phyloP scores from a whole-genome alignment of 2,797 vertebrate species.

The Liparis tanakae region DNA sequence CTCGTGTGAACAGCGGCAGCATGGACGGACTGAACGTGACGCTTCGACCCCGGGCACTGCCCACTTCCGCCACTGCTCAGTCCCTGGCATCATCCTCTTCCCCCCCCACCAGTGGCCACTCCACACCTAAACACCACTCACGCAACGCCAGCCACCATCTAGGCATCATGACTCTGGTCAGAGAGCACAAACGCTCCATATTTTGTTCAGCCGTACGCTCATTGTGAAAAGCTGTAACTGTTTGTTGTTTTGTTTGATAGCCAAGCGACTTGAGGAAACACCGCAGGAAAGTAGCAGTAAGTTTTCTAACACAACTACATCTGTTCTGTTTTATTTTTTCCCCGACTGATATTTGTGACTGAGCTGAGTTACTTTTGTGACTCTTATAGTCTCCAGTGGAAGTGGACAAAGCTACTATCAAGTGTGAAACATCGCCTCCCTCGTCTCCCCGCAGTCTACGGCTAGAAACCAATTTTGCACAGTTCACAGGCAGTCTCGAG shows the following conservation, averaged over 20 bases:
- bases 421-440: conserved; percentile 96
- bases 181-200: conserved; percentile 29
- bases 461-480: conserved; percentile 91
- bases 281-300: conserved; percentile 94
- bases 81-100: conserved; percentile 93
- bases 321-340: background rate
- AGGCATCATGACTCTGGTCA: conserved; percentile 96
- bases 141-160: conserved; percentile 92
- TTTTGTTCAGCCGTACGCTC: background rate
- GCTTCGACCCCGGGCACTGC: conserved; percentile 89
- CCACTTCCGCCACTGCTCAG: conserved; percentile 93
- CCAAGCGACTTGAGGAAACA: conserved; percentile 98
- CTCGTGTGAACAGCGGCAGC: conserved; percentile 93
- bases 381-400: conserved; percentile 91
- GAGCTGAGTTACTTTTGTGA: conserved; percentile 28
- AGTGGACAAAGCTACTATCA: conserved; percentile 97
- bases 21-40: conserved; percentile 95
- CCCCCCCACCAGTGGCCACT: conserved; percentile 90
- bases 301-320: conserved; percentile 60
- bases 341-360: conserved; percentile 2
- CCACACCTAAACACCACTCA: conserved; percentile 90
- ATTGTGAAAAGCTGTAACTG: conserved; percentile 10
- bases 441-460: conserved; percentile 92
- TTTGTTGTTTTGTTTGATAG: conserved; percentile 75
- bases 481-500: conserved; percentile 91